Conservation (phyloP, 2,888 invertebrate genomes). For the Drosophila rellima region DNA sequence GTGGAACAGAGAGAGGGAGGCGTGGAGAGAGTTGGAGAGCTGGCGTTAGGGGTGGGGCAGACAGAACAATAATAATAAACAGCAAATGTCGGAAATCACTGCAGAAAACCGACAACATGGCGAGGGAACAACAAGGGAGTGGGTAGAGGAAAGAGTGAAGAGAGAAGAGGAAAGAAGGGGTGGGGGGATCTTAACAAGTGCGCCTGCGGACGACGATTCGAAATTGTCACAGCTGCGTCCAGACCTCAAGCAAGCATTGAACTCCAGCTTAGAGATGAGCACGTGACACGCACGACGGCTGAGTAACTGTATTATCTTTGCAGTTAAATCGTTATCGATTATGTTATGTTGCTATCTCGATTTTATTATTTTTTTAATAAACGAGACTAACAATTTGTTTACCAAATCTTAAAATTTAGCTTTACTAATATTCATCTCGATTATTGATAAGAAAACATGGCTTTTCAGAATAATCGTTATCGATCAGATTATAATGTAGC, state of each 20-base stretch:
- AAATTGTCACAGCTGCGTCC: conserved; percentile 54
- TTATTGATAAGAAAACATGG: too few species aligned
- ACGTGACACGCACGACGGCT: conserved; percentile 13
- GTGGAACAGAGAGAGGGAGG: neutral
- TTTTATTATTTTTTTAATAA: too few species aligned
- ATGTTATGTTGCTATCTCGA: neutral
- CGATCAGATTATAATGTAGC: too few species aligned
- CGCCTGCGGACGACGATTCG: conserved; percentile 9
- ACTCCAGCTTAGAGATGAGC: conserved; percentile 26
- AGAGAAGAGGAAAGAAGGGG: neutral
- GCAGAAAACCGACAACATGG: conserved; percentile 25
- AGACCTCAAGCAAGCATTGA: conserved; percentile 35
- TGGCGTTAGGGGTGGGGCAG: conserved; percentile 7
- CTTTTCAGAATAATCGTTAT: too few species aligned
- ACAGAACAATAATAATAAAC: conserved; percentile 46
- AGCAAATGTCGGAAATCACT: conserved; percentile 56
- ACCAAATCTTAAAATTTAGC: too few species aligned
- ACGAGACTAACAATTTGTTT: too few species aligned
- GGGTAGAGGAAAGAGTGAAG: neutral
- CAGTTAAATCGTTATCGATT: neutral
- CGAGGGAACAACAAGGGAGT: too few species aligned
- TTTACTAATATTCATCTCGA: too few species aligned
- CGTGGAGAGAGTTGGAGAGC: neutral
- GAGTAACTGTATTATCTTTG: neutral
- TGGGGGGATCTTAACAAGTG: conserved; percentile 27